Base-by-base conservation (phyloP, 2,888 invertebrate genomes). In the Emmelina monodactyla region DNA sequence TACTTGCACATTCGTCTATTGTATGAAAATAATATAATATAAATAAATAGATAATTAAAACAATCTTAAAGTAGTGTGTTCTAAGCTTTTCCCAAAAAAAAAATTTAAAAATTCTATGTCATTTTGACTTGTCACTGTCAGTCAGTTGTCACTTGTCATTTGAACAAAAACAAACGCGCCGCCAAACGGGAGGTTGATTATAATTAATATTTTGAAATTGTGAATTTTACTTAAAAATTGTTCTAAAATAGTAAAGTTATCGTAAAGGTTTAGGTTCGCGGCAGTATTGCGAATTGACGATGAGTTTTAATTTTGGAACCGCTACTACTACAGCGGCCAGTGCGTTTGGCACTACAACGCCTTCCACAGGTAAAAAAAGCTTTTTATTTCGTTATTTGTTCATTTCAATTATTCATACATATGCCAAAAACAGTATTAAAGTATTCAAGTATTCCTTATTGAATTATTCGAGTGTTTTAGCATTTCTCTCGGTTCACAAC, bases 221-320 rank as follows among this genome's bases (percentile, higher is more conserved):
- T n/a, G n/a, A n/a, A n/a, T n/a, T n/a, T n/a, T n/a, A n/a, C n/a
- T n/a, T n/a, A n/a, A n/a, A n/a, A n/a, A n/a, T n/a, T n/a, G n/a
- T n/a, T n/a, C n/a, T n/a, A n/a, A n/a, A n/a, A n/a, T n/a, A n/a
- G n/a, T n/a, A n/a, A n/a, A n/a, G n/a, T n/a, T n/a, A n/a, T n/a
- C n/a, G n/a, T n/a, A n/a, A n/a, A n/a, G n/a, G n/a, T n/a, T n/a
- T n/a, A n/a, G n/a, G n/a, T n/a, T n/a, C n/a, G n/a, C n/a, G n/a
- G n/a, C n/a, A n/a, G n/a, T n/a, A n/a, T n/a, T n/a, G n/a, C n/a
- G n/a, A n/a, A n/a, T n/a, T n/a, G n/a, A n/a, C n/a, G n/a, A 75
- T 75, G 75, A 73, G 55, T 63, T 69, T 63, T 38, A 54, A 42
- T 35, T 71, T 75, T 35, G 65, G 68, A 36, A 45, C 58, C 9